Base-by-base conservation (phyloP, 37 sponge, comb jelly and placozoan species). In the Spongilla lacustris region DNA sequence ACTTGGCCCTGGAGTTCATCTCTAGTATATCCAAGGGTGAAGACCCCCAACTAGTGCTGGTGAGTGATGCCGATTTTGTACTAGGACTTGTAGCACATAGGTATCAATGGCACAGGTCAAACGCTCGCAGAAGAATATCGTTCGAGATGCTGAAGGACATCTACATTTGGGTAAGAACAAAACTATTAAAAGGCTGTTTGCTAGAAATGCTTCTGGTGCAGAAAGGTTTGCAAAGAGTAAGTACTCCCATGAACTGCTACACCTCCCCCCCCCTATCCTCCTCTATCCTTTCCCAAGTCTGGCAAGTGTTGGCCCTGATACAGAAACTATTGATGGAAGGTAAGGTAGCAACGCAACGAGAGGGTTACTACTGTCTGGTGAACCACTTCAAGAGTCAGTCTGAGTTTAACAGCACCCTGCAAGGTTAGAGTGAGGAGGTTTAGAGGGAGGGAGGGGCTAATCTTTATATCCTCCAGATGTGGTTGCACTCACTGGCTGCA, bases 311-410 rank as follows among this genome's bases (percentile, higher is more conserved):
- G 28, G 85, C 83, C 34, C 73, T 95, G 26, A 69, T 95, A 2
- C 89, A 95, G 37, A 81, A 67, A 83, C 86, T 97, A 73, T 38
- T 97, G 35, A 50, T 71, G 75, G 92, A 97, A 48, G 93, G 82
- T 4, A 92, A 92, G 50, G 69, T 90, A 76, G 94, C 81, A 9
- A 98, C 98, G 26, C 96, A 95, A 81, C 81, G 98, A 36, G 98
- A 98, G 74, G 98, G 94, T 2, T 98, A 98, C 85, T 98, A 98
- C 86, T 92, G 89, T 66, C 96, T 98, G 14, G 92, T 90, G 31
- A 79, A 92, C 27, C 79, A 92, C 82, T 98, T 98, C 84, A 82
- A 89, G 74, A 86, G 83, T 72, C 98, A 98, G 79, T 23, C 37
- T 38, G 98, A 98, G 23, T 98, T 98, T 87, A 97, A 97, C 66